These are phyloP conservation scores for Callosobruchus maculatus DNA, from an alignment of 2,888 invertebrate species.

Conservation along the genomic window DNA sequence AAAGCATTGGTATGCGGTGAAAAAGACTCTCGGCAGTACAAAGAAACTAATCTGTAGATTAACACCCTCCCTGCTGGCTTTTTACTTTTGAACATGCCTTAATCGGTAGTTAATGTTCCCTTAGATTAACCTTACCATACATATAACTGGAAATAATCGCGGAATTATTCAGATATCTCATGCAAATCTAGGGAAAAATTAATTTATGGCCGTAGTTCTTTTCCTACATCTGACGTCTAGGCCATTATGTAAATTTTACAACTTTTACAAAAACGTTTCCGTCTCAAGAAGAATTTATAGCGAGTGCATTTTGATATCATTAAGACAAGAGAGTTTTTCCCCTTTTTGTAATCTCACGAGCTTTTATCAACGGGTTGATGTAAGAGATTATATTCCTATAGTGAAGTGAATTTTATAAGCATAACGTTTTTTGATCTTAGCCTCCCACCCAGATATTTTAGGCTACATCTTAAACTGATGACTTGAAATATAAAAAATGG, in stretches of 20 bases:
- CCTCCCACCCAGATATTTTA: too few relatives aligned
- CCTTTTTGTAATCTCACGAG: background rate
- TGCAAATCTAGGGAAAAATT: constrained; percentile 11
- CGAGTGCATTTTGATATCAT: constrained; percentile 16
- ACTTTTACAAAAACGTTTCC: constrained; percentile 20
- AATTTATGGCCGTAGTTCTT: constrained; percentile 16
- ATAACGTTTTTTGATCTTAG: too few relatives aligned
- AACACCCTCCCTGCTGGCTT: background rate
- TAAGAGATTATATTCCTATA: background rate
- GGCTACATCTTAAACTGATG: too few relatives aligned
- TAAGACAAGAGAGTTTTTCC: constrained; percentile 8
- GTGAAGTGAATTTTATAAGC: background rate
- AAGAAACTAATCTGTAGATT: background rate
- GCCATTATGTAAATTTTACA: constrained; percentile 24
- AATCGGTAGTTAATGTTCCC: background rate
- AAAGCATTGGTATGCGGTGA: background rate
- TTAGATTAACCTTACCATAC: background rate
- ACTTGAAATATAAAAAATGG: too few relatives aligned
- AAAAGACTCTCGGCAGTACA: background rate
- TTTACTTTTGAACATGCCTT: background rate
- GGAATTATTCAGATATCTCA: background rate
- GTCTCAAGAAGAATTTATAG: constrained; percentile 15
- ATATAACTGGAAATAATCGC: background rate
- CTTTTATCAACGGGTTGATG: background rate
- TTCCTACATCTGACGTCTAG: constrained; percentile 17